Evolutionary conservation across 2,113 vertebrate genomes (phyloP).

Genomic region (Lepisosteus oculatus): DNA sequence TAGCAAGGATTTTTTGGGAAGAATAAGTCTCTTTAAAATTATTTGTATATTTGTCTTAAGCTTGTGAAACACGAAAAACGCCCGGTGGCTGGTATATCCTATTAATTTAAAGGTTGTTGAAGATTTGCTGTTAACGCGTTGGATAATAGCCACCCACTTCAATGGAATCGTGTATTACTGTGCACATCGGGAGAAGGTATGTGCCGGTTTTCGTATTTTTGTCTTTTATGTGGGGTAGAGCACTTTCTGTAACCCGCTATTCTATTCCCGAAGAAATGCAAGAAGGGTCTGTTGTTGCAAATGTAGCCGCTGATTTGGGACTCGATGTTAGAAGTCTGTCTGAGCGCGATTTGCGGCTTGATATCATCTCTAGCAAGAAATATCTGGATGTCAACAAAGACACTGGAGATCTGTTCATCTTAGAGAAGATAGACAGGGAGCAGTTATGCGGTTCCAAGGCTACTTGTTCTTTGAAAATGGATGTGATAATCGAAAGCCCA

Average conservation of each 20-base stretch:
- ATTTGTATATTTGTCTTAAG: constrained; percentile 44
- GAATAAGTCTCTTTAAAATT: neutral
- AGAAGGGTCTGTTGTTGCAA: constrained; percentile 27
- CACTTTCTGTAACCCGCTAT: constrained; percentile 18
- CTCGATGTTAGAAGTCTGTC: constrained; percentile 20
- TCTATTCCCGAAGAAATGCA: constrained; percentile 33
- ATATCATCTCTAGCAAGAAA: constrained; percentile 22
- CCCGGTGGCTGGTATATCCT: constrained; percentile 34
- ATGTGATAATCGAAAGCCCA: constrained; percentile 31
- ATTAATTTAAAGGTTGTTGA: constrained; percentile 21
- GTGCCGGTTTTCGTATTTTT: constrained; percentile 37
- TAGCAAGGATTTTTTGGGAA: neutral
- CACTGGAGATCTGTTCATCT: constrained; percentile 28
- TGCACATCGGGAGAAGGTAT: constrained; percentile 25
- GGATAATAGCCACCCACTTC: neutral
- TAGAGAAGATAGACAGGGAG: constrained; percentile 33
- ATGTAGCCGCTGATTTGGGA: constrained; percentile 27
- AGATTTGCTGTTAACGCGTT: neutral
- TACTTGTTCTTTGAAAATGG: constrained; percentile 18
- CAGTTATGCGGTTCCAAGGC: constrained; percentile 22
- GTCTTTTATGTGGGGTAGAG: constrained; percentile 6
- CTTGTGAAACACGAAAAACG: constrained; percentile 46
- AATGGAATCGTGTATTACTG: constrained; percentile 24
- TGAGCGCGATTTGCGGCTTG: constrained; percentile 21
- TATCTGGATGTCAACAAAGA: constrained; percentile 29